A percentile compares a stretch with the other conserved stretches of the same genome.
These are phyloP conservation scores for Acleris emargana DNA, from an alignment of 2,888 invertebrate genomes.

Conservation along the genomic window DNA sequence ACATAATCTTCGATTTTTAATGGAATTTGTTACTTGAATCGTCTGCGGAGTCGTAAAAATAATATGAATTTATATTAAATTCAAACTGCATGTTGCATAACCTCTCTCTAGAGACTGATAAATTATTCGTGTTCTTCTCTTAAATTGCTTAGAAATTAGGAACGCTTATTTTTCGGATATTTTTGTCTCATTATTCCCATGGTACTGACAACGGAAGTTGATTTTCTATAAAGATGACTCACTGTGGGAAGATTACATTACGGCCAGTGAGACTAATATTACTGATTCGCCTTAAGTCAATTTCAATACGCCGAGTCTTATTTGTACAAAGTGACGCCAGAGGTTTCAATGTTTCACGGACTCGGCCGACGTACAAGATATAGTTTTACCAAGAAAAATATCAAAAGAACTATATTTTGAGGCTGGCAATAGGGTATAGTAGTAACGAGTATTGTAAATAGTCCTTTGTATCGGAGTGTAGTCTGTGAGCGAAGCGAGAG, in stretches of 20 bases:
- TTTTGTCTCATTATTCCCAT: too few relatives aligned
- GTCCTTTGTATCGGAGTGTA: conserved; percentile 32
- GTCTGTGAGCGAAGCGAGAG: conserved; percentile 58
- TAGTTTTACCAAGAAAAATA: conserved; percentile 22
- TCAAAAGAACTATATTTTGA: conserved; percentile 31
- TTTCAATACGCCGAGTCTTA: conserved; percentile 5
- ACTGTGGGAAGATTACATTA: conserved; percentile 13
- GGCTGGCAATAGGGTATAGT: conserved; percentile 36
- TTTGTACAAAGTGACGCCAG: background rate
- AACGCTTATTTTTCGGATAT: too few relatives aligned
- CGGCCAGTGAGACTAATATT: background rate
- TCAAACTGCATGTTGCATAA: background rate
- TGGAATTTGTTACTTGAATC: too few relatives aligned
- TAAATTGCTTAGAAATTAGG: too few relatives aligned
- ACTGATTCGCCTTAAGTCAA: conserved; percentile 26
- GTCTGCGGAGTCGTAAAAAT: background rate
- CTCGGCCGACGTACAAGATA: conserved; percentile 10
- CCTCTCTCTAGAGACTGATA: too few relatives aligned
- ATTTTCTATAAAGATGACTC: background rate
- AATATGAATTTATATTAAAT: conserved; percentile 15
- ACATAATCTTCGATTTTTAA: too few relatives aligned
- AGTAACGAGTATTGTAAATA: conserved; percentile 42
- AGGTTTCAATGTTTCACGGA: background rate
- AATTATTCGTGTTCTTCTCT: background rate
- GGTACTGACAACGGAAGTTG: too few relatives aligned